Base-by-base conservation (phyloP, 2,888 invertebrate species). In the Leucophenga maculata region DNA sequence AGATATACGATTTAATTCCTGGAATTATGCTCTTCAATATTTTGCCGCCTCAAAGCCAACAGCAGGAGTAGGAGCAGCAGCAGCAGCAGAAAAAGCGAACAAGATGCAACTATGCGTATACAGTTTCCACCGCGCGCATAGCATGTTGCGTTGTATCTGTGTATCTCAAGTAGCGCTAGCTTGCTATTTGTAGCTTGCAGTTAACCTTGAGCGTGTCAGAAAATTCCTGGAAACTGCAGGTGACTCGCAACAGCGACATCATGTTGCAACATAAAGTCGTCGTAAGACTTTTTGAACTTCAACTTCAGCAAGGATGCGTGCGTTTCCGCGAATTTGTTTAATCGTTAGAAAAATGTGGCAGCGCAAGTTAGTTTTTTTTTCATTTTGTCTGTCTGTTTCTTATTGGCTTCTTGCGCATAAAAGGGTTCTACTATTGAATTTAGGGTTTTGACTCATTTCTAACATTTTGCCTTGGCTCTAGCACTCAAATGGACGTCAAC, bases 311-410 rank as follows among this genome's bases (percentile, higher is more conserved):
- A 59, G 46, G 62, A 76, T 72, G 82, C 86, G 80, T 72, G 82
- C 86, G 80, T 87, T 88, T 88, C 88, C 84, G 81, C 85, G 88
- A 88, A 88, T 88, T 88, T 88, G 87, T 87, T 86, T 85, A 85
- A 85, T 86, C 85, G 82, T 81, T 86, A 86, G 86, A 86, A 84
- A 84, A 84, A 86, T 82, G 76, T 78, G 76, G 77, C 72, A 74
- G 73, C 78, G 77, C 78, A 74, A 74, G 75, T 75, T 78, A 14
- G 32, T n/a, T 22, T 79, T 22, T 62, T 18, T 13, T 13, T n/a
- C n/a, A n/a, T n/a, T 50, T 50, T 16, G 57, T 67, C 48, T 71
- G 52, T 50, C 16, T 16, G 6, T 50, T 50, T 50, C 1, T 50
- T 44, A n/a, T 59, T 48, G 64, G 11, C 48, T 44, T 50, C 13